Evolutionary conservation across 2,888 invertebrate species (phyloP), one percentile per base, ranked within the genome.

Genomic region (Lysandra bellargus): DNA sequence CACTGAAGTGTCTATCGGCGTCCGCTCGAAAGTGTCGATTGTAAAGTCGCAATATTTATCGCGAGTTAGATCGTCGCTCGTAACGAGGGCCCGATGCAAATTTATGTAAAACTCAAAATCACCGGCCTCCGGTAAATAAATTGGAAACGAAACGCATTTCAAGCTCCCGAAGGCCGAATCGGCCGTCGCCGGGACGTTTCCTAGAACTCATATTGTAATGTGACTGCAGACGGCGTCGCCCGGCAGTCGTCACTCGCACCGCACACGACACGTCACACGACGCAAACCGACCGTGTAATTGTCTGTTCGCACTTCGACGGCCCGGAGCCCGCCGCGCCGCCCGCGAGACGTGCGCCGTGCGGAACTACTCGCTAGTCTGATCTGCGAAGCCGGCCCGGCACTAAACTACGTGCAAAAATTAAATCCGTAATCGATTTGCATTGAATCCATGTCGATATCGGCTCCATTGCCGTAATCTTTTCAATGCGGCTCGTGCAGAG

Each of bases 401-500:
- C 17, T 74, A 23, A 74, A 23, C 40, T 44, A 40, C 40, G 23
- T 12, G n/a, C n/a, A 74, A 17, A 57, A 57, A 7, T 44, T 44
- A 74, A 74, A 69, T 69, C 14, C 69, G 69, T 17, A 69, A 69
- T 69, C 33, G 9, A 5, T 2, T 69, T 12, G 2, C 4, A 69
- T 69, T 23, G 75, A 75, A 12, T 75, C 12, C 1, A 49, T 75
- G 1, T 17, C 75, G 44, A 44, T 44, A 49, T 23, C 44, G 49
- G 14, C 44, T 44, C 75, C 30, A 75, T 75, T 75, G 49, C 23
- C n/a, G 23, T 75, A 23, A 75, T 75, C 75, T 75, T 23, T 75
- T 75, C 23, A 75, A 75, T 44, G 49, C 4, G n/a, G 75, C 30
- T 49, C 23, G 75, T 75, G 75, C 30, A 23, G 14, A n/a, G 75